phyloP scores from a whole-genome alignment of 2,113 vertebrate genomes.

The Spea multiplicata region DNA sequence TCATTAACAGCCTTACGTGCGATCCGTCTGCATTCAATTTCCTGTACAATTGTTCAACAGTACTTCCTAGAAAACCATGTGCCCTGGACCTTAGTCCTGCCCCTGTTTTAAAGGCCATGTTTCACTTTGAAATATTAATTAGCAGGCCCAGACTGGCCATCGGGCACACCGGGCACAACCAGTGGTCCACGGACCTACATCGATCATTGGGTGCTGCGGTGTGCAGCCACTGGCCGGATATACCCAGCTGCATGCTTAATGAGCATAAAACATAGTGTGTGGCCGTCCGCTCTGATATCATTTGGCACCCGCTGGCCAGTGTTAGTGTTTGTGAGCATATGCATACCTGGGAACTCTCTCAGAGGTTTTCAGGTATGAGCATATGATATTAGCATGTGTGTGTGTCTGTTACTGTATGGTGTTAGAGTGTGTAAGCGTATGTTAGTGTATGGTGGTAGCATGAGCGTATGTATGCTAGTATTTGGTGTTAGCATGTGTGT shows the following conservation, averaged over 20 bases:
- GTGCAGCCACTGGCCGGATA: neutral
- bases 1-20: conserved; percentile 54
- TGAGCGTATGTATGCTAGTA: no score
- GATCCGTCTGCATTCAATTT: conserved; percentile 66
- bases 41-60: conserved; percentile 61
- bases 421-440: no score
- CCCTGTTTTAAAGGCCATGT: conserved; percentile 45
- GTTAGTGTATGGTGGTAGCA: no score
- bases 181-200: conserved; percentile 18
- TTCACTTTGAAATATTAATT: conserved; percentile 36
- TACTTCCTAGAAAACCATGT: conserved; percentile 49
- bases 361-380: no score
- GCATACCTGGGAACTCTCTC: no score
- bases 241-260: neutral
- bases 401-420: no score
- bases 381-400: no score
- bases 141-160: neutral
- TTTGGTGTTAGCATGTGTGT: no score
- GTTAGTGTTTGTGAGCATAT: no score
- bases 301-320: no score
- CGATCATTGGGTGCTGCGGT: neutral
- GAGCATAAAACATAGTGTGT: conserved; percentile 2
- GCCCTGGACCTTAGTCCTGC: conserved; percentile 21
- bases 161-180: neutral
- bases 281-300: no score